Evolutionary conservation across 1,140 invertebrate genomes (phyloP).

Genomic region (Zaprionus capensis): DNA sequence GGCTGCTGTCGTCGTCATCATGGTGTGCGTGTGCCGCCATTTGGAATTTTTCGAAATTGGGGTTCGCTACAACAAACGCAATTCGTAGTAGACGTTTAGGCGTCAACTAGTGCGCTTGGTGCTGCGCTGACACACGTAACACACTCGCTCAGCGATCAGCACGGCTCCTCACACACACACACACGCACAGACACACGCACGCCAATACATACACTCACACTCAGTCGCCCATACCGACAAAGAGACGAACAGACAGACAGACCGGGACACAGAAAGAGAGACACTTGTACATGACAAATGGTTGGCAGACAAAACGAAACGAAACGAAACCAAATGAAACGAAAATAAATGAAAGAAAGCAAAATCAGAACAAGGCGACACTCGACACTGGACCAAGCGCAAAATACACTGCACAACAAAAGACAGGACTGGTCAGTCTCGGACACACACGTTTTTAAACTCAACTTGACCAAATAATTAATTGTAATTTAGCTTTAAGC

Average conservation of each 20-base stretch:
- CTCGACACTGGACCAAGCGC: constrained; percentile 48
- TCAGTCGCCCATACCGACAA: constrained; percentile 1
- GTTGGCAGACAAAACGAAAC: constrained; percentile 19
- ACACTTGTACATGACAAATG: constrained; percentile 43
- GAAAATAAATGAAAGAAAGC: constrained; percentile 36
- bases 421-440: background rate
- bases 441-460: background rate
- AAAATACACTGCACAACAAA: constrained; percentile 12
- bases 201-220: background rate
- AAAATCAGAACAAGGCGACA: constrained; percentile 46
- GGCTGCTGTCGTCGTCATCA: constrained; percentile 19
- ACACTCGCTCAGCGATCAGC: constrained; percentile 55
- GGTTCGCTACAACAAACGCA: constrained; percentile 84
- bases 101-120: constrained; percentile 85
- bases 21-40: constrained; percentile 78
- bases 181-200: constrained; percentile 8
- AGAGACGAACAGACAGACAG: background rate
- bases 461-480: constrained; percentile 14
- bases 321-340: background rate
- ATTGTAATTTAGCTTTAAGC: constrained; percentile 30
- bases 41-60: constrained; percentile 84
- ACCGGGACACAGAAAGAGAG: constrained; percentile 14
- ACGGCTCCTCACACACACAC: constrained; percentile 20
- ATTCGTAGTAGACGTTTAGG: constrained; percentile 85
- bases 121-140: constrained; percentile 81